Conservation (phyloP, 64 coral and sea anemone species). For the Anthopleura sola region DNA sequence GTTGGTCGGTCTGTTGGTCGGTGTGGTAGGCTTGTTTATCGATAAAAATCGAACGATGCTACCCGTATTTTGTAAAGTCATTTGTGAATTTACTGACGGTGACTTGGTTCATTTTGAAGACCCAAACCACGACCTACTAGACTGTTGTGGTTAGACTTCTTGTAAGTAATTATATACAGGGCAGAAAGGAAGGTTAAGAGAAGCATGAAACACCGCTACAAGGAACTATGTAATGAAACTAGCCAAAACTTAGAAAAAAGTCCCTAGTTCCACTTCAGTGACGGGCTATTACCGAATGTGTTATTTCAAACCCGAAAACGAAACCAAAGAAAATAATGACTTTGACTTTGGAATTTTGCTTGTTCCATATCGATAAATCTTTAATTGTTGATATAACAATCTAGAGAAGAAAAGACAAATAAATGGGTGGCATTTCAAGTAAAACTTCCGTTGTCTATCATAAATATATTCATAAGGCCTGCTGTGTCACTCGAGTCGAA, state of each 20-base stretch:
- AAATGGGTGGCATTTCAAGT: background rate
- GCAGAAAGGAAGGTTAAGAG: background rate
- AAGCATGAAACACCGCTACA: background rate
- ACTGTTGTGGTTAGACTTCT: background rate
- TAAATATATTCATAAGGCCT: constrained; percentile 3
- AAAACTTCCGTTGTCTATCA: background rate
- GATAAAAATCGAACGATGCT: too few relatives aligned
- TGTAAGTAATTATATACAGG: background rate
- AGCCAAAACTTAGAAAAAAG: background rate
- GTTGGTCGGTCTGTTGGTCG: too few relatives aligned
- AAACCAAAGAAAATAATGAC: too few relatives aligned
- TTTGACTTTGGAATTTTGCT: background rate
- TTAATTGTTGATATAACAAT: background rate
- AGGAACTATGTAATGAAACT: background rate
- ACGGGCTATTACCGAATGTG: background rate
- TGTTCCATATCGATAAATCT: background rate
- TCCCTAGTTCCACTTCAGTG: background rate
- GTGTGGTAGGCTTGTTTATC: too few relatives aligned
- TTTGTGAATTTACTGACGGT: too few relatives aligned
- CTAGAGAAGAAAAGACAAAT: background rate
- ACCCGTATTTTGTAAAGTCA: too few relatives aligned
- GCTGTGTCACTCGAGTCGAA: background rate
- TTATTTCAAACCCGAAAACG: background rate
- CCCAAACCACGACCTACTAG: background rate
- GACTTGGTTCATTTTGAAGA: too few relatives aligned